A percentile compares a stretch with the other conserved stretches of the same genome.
phyloP scores from a whole-genome alignment of 37 sponge, comb jelly and placozoan species.

The Haliclona indistincta region DNA sequence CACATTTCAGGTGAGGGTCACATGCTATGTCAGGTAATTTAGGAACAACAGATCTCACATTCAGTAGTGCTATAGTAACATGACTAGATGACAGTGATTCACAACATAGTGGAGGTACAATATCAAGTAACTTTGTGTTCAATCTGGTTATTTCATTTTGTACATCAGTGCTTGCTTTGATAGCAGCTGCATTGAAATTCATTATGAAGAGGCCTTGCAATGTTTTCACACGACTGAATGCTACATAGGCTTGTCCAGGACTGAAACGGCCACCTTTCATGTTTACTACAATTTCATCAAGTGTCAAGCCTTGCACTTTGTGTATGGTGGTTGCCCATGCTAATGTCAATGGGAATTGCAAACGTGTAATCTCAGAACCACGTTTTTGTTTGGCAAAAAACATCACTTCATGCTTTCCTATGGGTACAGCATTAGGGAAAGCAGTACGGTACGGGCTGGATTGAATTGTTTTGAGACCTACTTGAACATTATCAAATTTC shows the following conservation, averaged over 20 bases:
- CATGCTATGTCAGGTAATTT: constrained; percentile 13
- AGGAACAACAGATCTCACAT: constrained; percentile 37
- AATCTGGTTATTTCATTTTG: constrained; percentile 12
- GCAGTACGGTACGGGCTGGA: background rate
- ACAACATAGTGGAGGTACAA: background rate
- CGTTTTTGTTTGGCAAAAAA: constrained; percentile 20
- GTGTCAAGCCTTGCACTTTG: constrained; percentile 41
- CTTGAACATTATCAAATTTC: constrained; percentile 31
- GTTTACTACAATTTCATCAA: constrained; percentile 33
- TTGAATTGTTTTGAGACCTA: constrained; percentile 11
- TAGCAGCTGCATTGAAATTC: constrained; percentile 23
- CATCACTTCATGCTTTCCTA: constrained; percentile 28
- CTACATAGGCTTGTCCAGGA: constrained; percentile 46
- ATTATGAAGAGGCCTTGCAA: constrained; percentile 7
- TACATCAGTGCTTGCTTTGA: constrained; percentile 19
- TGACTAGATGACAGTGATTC: background rate
- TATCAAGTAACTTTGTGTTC: background rate
- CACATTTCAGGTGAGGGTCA: constrained; percentile 11
- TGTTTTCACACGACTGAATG: constrained; percentile 33
- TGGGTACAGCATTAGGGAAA: constrained; percentile 34
- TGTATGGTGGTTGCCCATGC: constrained; percentile 30
- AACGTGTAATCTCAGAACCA: constrained; percentile 33
- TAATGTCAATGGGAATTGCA: constrained; percentile 39
- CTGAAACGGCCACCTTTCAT: constrained; percentile 24
- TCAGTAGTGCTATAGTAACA: constrained; percentile 22